Evolutionary conservation across 2,797 vertebrate species (phyloP), one percentile per base, ranked within the genome.

Genomic region (Pelochelys cantorii): DNA sequence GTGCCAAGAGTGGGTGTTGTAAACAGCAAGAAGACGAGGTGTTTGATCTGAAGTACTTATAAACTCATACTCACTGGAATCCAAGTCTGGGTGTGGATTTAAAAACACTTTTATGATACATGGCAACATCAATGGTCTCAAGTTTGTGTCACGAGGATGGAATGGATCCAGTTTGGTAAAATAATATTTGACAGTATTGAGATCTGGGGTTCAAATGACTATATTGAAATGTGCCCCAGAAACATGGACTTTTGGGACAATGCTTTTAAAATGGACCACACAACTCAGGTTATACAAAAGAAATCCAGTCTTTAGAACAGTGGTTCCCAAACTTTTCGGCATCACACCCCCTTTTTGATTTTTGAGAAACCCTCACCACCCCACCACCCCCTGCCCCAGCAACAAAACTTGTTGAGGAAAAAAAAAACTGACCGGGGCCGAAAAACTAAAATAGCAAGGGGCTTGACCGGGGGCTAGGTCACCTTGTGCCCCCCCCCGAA

Each of bases 41-140:
- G 86, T 84, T 90, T 91, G 62, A 54, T 88, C 77, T 89, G 60
- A 54, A 95, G 27, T 42, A 53, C 88, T 55, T 81, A 81, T 83
- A 83, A 92, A 15, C 71, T 90, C 90, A 94, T 95, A 94, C 95
- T 95, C 86, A 34, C 86, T 79, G 74, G 48, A 27, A 17, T 92
- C 34, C 92, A 94, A 85, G 77, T 95, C 13, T 65, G 62, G 31
- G 62, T 34, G 15, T 68, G 59, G 89, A 92, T 55, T 5, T 83
- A 10, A 80, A 93, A 88, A 90, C 85, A 34, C 80, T 89, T 78
- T 91, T 83, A 27, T 86, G 90, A 60, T 89, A 85, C 94, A 84
- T 14, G 86, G 79, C 22, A 81, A 37, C 88, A 91, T 74, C 88
- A 95, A 94, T 94, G 0, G 9, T 52, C 77, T n/a, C 80, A 86